Base-by-base conservation (phyloP, 2,888 invertebrate genomes). In the Trissolcus japonicus region DNA sequence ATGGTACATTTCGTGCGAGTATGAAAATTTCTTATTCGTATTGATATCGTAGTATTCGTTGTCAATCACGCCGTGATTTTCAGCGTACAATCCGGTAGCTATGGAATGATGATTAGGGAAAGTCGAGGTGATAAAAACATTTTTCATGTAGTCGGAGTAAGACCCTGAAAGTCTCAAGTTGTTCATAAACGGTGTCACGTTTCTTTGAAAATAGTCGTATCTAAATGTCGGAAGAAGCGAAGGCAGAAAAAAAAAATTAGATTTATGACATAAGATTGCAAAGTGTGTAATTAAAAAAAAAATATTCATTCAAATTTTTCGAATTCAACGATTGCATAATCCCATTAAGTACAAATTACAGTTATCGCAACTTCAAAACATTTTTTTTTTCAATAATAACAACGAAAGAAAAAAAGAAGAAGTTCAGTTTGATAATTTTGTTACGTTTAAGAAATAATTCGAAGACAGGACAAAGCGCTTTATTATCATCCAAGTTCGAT, bases 81-180 rank as follows among this genome's bases (percentile, higher is more conserved):
- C 94, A 0, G 92, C 90, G 84, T 92, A 93, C 59, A 93, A 86
- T 9, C 94, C 94, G 41, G 93, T 95, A 0, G 92, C 93, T 68
- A 95, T 92, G 0, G 93, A 91, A 83, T 93, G 93, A 88, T 95
- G 94, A 89, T 95, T 94, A 0, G 94, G 93, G 83, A 93, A 93
- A 0, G 95, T 95, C 87, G 93, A 93, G 0, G 94, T 94, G 0
- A 92, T 91, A 84, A 93, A 94, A 41, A 92, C 91, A 83, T 92
- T 93, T 53, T 88, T 88, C 89, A 94, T 90, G 81, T 91, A 91
- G 69, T 92, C 91, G 0, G 92, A 89, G 78, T 90, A 89, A 6
- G 92, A 91, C 6, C 94, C 93, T 67, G 90, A 84, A n/a, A 87
- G 83, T 41, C 91, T 91, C 50, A 95, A 83, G 67, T 88, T 86